A percentile compares a stretch with the other conserved stretches of the same genome.
phyloP scores from a whole-genome alignment of 2,113 vertebrate genomes.

The Taxidea taxus region DNA sequence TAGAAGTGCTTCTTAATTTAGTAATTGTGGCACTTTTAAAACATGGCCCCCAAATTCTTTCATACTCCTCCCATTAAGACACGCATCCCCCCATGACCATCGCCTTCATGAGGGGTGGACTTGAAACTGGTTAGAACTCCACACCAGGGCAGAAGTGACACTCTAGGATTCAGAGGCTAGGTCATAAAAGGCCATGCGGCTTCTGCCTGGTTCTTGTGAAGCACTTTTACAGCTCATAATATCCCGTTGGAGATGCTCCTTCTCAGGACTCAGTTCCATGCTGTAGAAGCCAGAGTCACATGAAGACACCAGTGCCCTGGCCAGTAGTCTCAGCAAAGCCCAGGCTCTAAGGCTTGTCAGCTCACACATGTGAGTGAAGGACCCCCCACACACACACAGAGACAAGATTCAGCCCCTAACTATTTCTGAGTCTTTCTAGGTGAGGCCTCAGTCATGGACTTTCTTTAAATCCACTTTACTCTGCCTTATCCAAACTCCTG shows the following conservation, averaged over 20 bases:
- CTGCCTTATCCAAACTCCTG: neutral
- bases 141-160: neutral
- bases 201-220: neutral
- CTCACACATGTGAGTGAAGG: neutral
- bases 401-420: neutral
- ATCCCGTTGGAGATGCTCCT: neutral
- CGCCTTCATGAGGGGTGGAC: neutral
- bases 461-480: neutral
- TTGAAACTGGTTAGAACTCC: neutral
- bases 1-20: neutral
- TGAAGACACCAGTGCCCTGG: neutral
- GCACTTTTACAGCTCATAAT: fast-evolving
- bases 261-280: neutral
- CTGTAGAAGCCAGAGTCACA: neutral
- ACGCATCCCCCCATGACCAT: neutral
- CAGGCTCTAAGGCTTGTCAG: neutral
- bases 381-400: too few relatives aligned
- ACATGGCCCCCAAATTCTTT: neutral
- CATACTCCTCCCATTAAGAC: neutral
- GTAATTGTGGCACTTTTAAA: neutral
- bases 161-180: neutral
- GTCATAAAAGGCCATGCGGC: neutral
- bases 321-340: neutral
- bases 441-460: neutral
- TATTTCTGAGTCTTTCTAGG: neutral